Base-by-base conservation (phyloP, 2,113 vertebrate species). In the Callaeas wilsoni region DNA sequence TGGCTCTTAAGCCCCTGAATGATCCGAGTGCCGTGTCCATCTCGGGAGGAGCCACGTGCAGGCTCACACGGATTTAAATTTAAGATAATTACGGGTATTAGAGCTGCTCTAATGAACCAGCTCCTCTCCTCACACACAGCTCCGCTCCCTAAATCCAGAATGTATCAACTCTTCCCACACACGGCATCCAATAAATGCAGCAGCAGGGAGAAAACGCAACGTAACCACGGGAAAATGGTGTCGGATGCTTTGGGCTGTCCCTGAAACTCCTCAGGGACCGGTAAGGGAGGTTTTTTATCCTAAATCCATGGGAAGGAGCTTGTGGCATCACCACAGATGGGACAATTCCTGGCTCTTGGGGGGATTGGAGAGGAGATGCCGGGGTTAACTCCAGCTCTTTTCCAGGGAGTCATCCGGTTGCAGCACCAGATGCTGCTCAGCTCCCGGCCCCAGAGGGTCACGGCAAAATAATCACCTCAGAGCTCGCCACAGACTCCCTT, bases 241-340 rank as follows among this genome's bases (percentile, higher is more conserved):
- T 33, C 0, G 1, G 53, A 21, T 9, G 30, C 67, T 37, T 71
- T 10, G 33, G 44, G 56, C 27, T 11, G 37, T 14, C 64, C 74
- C 57, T 25, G 10, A 20, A 37, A 69, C 49, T 3, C 7, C 3
- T 5, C 62, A 4, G 57, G 2, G 75, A 32, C 0, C 7, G 0
- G 6, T 1, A 23, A 50, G 64, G 37, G 33, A n/a, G 33, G 33
- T 21, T 42, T 33, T 19, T 41, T 10, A 44, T 50, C 39, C 12
- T 2, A 20, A 33, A 63, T 60, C 42, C 65, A 8, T 0, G 5
- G 25, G 33, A 8, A 37, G 33, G 49, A 46, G 37, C 13, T 37
- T 12, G 33, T 7, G 27, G n/a, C 57, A n/a, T 4, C 37, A 10
- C 2, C 22, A 5, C 17, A 11, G 19, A 16, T 3, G 6, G 39